phyloP scores from a whole-genome alignment of 1,140 invertebrate species.

The Pseudoatta argentina region DNA sequence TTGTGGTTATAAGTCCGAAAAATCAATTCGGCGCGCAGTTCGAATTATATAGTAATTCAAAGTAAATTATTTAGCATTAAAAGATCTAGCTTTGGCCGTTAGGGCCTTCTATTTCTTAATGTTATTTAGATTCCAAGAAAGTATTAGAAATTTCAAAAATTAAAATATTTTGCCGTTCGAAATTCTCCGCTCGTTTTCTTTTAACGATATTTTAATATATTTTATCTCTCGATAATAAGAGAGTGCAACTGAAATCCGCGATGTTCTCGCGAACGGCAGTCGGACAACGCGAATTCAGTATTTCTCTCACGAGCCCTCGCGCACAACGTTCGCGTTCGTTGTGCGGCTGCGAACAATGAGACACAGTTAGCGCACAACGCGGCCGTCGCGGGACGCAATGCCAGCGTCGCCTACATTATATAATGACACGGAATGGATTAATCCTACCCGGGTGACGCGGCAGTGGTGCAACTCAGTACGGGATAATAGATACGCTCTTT shows the following conservation, averaged over 20 bases:
- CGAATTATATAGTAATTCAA: too few species aligned
- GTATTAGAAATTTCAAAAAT: background rate
- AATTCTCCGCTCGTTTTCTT: background rate
- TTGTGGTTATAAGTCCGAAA: too few species aligned
- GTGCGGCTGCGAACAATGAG: slow-evolving; percentile 61
- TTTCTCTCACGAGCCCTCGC: slow-evolving; percentile 11
- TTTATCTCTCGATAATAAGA: background rate
- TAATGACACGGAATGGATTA: slow-evolving; percentile 78
- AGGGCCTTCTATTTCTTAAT: too few species aligned
- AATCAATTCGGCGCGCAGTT: too few species aligned
- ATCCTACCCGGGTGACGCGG: slow-evolving; percentile 71
- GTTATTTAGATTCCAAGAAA: background rate
- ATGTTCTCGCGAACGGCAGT: background rate
- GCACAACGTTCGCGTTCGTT: slow-evolving; percentile 43
- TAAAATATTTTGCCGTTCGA: background rate
- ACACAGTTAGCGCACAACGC: slow-evolving; percentile 62
- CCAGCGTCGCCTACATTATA: slow-evolving; percentile 70
- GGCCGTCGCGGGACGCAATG: slow-evolving; percentile 31
- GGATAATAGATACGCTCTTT: slow-evolving; percentile 78
- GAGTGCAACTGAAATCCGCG: background rate
- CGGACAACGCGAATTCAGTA: slow-evolving; percentile 36
- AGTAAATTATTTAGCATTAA: too few species aligned
- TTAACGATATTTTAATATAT: background rate
- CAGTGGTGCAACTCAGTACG: slow-evolving; percentile 68
- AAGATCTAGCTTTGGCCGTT: background rate